Base-by-base conservation (phyloP, 2,113 vertebrate species). In the Psilopogon haemacephalus region DNA sequence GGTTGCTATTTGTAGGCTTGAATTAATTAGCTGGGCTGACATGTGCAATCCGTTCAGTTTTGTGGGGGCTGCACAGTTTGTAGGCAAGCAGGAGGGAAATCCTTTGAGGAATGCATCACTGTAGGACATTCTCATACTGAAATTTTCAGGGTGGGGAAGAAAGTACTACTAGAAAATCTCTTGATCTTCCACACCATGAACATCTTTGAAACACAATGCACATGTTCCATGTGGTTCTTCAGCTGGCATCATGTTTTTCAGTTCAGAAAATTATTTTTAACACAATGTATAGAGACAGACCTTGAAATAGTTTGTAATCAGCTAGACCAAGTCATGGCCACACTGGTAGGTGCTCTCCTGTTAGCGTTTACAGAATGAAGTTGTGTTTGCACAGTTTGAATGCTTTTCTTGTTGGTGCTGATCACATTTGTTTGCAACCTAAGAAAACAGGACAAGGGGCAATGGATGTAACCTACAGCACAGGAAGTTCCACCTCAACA, bases 41-140 rank as follows among this genome's bases (percentile, higher is more conserved):
- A 35, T 59, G 15, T 79, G 79, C 60, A 56, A 79, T 93, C 80
- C 35, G 2, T 89, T 91, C 48, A 74, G 85, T 73, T 95, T 91
- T 96, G 91, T 94, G 93, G 93, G 94, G 91, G 91, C 65, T 94
- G 89, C 72, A 90, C 52, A 70, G 84, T 89, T 95, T 89, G 91
- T 91, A 89, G 67, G 87, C 84, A 91, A 94, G 91, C 91, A 56
- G 62, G 68, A 95, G 91, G 91, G 91, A 92, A 93, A 91, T 94
- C 91, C 93, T 88, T 93, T 3, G 38, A 84, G 72, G 38, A 60
- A 89, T 86, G 82, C 91, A 67, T 94, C 68, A 85, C 16, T 91
- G 62, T 85, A 89, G 60, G 74, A 74, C 54, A 35, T 64, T 68
- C 35, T 74, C 4, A 27, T 46, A 52, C 33, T 75, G 15, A 96